Evolutionary conservation across 2,797 vertebrate genomes (phyloP), one percentile per base, ranked within the genome.

Genomic region (Capromys pilorides): DNA sequence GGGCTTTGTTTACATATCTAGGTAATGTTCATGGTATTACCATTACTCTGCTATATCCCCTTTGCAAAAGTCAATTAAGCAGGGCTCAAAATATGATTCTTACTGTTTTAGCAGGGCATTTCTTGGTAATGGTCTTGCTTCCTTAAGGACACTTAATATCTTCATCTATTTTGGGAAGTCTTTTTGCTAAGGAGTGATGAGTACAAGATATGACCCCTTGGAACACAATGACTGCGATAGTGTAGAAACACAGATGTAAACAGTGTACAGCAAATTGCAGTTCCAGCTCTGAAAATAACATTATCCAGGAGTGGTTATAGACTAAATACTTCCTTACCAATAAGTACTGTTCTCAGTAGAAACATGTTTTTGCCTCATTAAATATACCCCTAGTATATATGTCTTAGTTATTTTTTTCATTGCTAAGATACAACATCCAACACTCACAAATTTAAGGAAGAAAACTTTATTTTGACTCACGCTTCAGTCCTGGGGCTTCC

Each of bases 201-300:
- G 67, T 49, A 88, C 39, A 14, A 41, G 39, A 10, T 57, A 59
- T 80, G 84, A 90, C 39, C 39, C 45, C 12, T 1, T 3, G 21
- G 73, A 54, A 88, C 69, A 79, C 9, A 78, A 66, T 73, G 62
- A 94, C 85, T 81, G 16, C 13, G 85, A 94, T 36, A 88, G 61
- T 62, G 26, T 62, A 85, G 93, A 90, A 91, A 67, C 78, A 77
- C 9, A 64, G 39, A 88, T 82, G 62, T 10, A 87, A 14, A 82
- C 6, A 73, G 90, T 86, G 94, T 81, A 84, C 93, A 66, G 57
- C 22, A 86, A 90, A 92, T 26, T 73, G 22, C 84, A 96, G 77
- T n/a, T 14, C 13, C 31, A 80, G 39, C 2, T 90, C 88, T 88
- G 62, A 73, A 73, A 41, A 41, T 73, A 73, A 73, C 13, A 24